Evolutionary conservation across 2,888 invertebrate genomes (phyloP).

Genomic region (Saturnia pavonia): DNA sequence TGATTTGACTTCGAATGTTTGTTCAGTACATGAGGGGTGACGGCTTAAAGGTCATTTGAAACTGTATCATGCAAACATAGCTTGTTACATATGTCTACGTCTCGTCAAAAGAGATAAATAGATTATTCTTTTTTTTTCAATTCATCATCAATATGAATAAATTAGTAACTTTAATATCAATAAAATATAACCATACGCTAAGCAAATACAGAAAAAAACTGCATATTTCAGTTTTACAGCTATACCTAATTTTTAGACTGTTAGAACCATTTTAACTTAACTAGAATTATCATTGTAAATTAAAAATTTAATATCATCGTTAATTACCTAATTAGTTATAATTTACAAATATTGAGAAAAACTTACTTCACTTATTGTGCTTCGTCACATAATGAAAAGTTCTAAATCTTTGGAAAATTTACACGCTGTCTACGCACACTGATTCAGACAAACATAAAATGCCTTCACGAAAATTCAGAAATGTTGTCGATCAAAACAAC

Average conservation of each 20-base stretch:
- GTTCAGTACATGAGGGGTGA: conserved; percentile 68
- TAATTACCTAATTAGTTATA: no score
- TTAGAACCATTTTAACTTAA: no score
- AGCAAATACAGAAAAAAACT: no score
- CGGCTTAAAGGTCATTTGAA: conserved; percentile 68
- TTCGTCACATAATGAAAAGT: neutral
- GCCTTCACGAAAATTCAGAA: neutral
- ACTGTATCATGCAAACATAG: conserved; percentile 61
- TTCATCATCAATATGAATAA: neutral
- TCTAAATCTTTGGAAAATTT: neutral
- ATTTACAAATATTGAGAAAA: neutral
- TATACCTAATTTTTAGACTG: no score
- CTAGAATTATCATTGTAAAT: no score
- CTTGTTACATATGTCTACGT: conserved; percentile 29
- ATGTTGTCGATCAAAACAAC: neutral
- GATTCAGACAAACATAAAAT: neutral
- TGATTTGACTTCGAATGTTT: conserved; percentile 80
- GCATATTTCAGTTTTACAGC: no score
- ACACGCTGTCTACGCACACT: neutral
- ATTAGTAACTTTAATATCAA: no score
- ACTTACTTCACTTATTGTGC: neutral
- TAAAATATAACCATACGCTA: no score
- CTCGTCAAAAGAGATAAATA: neutral
- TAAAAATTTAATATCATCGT: no score
- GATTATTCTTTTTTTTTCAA: neutral